A percentile compares a stretch with the other conserved stretches of the same genome.
These are phyloP conservation scores for Corynorhinus townsendii DNA, from an alignment of 2,113 vertebrate species.

Conservation along the genomic window DNA sequence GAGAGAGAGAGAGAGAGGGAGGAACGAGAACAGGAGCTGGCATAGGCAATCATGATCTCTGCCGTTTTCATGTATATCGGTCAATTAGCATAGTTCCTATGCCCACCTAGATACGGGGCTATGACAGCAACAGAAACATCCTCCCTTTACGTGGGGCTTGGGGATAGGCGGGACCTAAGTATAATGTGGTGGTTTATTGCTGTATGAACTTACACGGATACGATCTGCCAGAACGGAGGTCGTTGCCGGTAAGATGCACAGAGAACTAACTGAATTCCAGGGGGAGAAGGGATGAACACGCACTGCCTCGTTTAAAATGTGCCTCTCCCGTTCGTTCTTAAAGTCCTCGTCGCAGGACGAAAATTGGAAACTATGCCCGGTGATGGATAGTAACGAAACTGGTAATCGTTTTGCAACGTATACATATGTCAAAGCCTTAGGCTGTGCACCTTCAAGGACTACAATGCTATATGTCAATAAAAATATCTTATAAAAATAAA, in stretches of 20 bases:
- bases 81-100: background rate
- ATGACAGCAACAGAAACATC: background rate
- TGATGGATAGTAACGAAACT: background rate
- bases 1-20: background rate
- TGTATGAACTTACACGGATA: background rate
- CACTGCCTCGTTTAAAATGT: background rate
- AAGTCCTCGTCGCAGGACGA: background rate
- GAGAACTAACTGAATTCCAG: background rate
- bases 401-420: background rate
- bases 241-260: background rate
- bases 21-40: background rate
- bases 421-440: background rate
- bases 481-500: background rate
- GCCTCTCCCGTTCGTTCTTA: background rate
- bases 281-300: background rate
- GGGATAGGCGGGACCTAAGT: background rate
- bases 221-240: background rate
- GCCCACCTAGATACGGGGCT: background rate
- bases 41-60: background rate
- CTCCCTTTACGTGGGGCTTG: background rate
- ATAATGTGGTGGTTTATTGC: constrained; percentile 21
- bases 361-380: background rate
- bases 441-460: background rate
- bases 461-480: background rate
- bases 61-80: background rate